Conservation (phyloP, 2,797 vertebrate genomes). For the Melanotaenia trifasciata region DNA sequence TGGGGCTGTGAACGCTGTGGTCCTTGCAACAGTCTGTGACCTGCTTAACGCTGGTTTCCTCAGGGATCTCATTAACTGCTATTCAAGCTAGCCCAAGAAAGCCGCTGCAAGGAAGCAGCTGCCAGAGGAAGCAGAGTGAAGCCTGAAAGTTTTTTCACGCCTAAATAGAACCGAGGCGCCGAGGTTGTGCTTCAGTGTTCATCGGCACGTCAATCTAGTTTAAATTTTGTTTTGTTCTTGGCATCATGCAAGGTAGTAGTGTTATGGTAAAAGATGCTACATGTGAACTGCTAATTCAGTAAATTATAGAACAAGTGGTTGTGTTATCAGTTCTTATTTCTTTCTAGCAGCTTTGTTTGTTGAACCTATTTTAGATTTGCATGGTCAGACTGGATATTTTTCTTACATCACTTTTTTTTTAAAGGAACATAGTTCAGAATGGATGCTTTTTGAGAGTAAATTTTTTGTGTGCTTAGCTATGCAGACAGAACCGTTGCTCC, state of each 20-base stretch:
- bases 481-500: constrained; percentile 59
- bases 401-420: constrained; percentile 44
- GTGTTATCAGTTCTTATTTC: too few relatives aligned
- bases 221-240: background rate
- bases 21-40: constrained; percentile 44
- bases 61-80: constrained; percentile 76
- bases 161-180: background rate
- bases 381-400: too few relatives aligned
- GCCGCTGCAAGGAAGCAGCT: constrained; percentile 57
- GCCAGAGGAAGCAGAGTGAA: constrained; percentile 22
- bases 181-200: background rate
- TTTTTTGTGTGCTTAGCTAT: constrained; percentile 53
- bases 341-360: too few relatives aligned
- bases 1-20: constrained; percentile 36
- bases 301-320: too few relatives aligned
- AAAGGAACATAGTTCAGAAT: constrained; percentile 50
- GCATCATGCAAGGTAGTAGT: background rate
- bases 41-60: constrained; percentile 52
- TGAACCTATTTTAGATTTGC: too few relatives aligned
- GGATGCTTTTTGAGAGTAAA: constrained; percentile 27
- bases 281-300: too few relatives aligned
- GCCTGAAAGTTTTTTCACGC: background rate
- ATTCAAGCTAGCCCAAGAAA: constrained; percentile 32
- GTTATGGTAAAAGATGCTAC: too few relatives aligned
- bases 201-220: background rate